A percentile compares a stretch with the other conserved stretches of the same genome.
phyloP scores from a whole-genome alignment of 1,140 invertebrate species.

The Mylabris phalerata region DNA sequence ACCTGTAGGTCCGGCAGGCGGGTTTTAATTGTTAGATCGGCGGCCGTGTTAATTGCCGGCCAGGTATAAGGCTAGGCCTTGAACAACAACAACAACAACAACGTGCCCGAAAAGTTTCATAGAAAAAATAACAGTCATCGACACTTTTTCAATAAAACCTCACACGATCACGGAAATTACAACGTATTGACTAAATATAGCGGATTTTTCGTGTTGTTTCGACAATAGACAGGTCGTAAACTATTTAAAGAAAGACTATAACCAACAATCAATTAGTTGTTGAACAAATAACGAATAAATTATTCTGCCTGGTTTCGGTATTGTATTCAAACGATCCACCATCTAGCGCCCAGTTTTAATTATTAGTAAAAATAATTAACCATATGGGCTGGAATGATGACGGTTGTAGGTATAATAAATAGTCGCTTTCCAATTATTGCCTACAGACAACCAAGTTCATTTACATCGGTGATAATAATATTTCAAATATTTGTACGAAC shows the following conservation, averaged over 20 bases:
- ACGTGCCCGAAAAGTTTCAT: slow-evolving; percentile 1
- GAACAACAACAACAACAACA: too few relatives aligned
- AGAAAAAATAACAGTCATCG: too few relatives aligned
- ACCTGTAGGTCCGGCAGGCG: slow-evolving; percentile 24
- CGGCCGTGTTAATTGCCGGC: slow-evolving; percentile 27
- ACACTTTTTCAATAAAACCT: slow-evolving; percentile 3
- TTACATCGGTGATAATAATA: slow-evolving; percentile 37
- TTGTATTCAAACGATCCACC: slow-evolving; percentile 18
- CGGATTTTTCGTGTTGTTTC: too few relatives aligned
- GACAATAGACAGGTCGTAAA: too few relatives aligned
- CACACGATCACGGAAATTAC: slow-evolving; percentile 17
- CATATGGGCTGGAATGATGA: slow-evolving; percentile 26
- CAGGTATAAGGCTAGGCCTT: slow-evolving; percentile 2
- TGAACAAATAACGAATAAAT: slow-evolving; percentile 37
- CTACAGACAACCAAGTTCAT: slow-evolving; percentile 30
- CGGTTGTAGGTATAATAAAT: slow-evolving; percentile 29
- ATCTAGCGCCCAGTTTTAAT: slow-evolving; percentile 21
- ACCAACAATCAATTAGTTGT: slow-evolving; percentile 30
- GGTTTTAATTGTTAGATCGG: slow-evolving; percentile 31
- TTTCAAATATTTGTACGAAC: slow-evolving; percentile 35
- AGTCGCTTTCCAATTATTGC: slow-evolving; percentile 34
- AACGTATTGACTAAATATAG: neutral
- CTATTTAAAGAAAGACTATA: neutral
- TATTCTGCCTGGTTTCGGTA: slow-evolving; percentile 27
- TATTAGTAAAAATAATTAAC: slow-evolving; percentile 24